These are phyloP conservation scores for Emys orbicularis DNA, from an alignment of 2,797 vertebrate species.

Conservation along the genomic window DNA sequence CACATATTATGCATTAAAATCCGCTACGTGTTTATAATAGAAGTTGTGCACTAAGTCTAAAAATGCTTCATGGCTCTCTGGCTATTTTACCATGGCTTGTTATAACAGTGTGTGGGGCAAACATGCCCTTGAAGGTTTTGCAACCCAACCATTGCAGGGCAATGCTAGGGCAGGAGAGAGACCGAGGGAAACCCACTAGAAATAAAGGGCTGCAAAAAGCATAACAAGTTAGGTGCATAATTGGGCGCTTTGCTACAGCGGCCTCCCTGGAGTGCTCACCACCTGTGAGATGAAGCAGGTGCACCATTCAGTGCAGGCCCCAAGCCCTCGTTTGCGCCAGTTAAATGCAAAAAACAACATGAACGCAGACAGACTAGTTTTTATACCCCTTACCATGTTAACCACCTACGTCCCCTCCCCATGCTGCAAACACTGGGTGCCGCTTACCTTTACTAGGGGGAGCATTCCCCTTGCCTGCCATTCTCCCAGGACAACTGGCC, in stretches of 20 bases:
- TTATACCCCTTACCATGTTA: neutral
- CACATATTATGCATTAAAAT: neutral
- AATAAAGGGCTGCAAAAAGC: neutral
- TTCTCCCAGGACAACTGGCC: neutral
- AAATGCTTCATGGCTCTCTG: neutral
- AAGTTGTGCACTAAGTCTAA: neutral
- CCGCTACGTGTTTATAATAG: neutral
- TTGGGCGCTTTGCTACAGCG: too few species aligned
- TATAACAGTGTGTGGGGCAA: neutral
- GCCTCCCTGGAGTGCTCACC: too few species aligned
- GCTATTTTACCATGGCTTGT: neutral
- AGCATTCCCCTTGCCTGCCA: neutral
- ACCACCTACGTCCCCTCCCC: rapidly evolving
- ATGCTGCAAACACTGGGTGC: neutral
- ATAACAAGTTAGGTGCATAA: too few species aligned
- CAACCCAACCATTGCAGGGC: neutral
- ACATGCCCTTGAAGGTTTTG: rapidly evolving
- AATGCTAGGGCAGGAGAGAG: neutral
- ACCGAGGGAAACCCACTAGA: neutral
- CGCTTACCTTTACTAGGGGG: neutral
- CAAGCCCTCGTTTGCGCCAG: neutral
- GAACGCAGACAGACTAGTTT: too few species aligned
- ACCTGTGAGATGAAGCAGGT: neutral
- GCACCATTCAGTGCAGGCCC: neutral
- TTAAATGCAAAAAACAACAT: neutral